Evolutionary conservation across 2,113 vertebrate species (phyloP), one percentile per base, ranked within the genome.

Genomic region (Phasianus colchicus): DNA sequence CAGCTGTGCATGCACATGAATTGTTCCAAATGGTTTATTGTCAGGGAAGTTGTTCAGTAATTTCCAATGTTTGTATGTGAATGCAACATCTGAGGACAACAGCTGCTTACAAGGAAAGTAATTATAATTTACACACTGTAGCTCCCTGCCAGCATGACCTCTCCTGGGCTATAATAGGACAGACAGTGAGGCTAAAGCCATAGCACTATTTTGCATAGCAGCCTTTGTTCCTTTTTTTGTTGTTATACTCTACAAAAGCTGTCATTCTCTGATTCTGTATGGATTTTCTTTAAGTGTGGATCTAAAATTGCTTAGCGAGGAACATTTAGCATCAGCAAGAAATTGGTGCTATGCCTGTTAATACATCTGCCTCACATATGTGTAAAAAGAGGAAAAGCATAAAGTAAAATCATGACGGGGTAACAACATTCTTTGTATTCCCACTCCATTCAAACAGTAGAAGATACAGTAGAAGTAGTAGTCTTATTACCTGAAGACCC

Each of bases 331-430:
- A 60, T 21, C 64, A 67, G 25, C 38, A 80, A 67, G 17, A 74
- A 29, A 13, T n/a, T 52, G 55, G 10, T 0, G 0, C 25, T 57
- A 4, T 38, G 48, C 54, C 45, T 11, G 25, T 13, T 74, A 32
- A n/a, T 30, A 55, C 55, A 67, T 19, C 4, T 64, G 19, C 12
- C 16, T 22, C 1, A 1, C 27, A 16, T 36, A 9, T 32, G 18
- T 3, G 3, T 0, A 1, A 82, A 25, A 47, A 83, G 4, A 27
- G 12, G 14, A 87, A 75, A 55, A 67, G 20, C 6, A 18, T 45
- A 22, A 77, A 57, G 7, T 36, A 67, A 72, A 32, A 50, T 40
- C 20, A 65, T 18, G 47, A 29, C 29, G 25, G 38, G 72, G 13
- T 20, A 76, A 47, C 25, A 78, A 63, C 11, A 30, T n/a, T 3